Evolutionary conservation across 2,888 invertebrate genomes (phyloP).

Genomic region (Dasysyrphus albostriatus): DNA sequence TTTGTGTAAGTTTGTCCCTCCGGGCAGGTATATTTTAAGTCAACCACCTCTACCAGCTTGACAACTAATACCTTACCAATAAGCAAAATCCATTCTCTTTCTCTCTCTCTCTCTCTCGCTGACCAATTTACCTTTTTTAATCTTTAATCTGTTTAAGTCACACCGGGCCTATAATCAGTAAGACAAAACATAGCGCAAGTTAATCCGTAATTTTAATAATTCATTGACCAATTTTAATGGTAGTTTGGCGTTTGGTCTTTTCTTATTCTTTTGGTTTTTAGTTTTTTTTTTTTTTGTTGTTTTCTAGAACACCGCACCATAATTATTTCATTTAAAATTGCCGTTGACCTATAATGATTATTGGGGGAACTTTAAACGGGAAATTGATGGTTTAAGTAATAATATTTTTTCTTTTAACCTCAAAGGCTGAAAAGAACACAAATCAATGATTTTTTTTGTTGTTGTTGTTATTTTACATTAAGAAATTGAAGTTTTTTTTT

Average conservation of each 20-base stretch:
- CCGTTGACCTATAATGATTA: slow-evolving; percentile 39
- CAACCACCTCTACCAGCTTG: slow-evolving; percentile 8
- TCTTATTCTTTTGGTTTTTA: slow-evolving; percentile 2
- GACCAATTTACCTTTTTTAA: slow-evolving; percentile 39
- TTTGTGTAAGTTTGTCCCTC: not conserved
- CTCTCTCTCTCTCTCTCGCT: not conserved
- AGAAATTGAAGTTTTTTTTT: not conserved
- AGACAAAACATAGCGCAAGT: slow-evolving; percentile 50
- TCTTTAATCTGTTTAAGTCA: slow-evolving; percentile 47
- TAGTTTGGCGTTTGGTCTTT: slow-evolving; percentile 18
- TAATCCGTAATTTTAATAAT: slow-evolving; percentile 72
- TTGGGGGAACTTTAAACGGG: slow-evolving; percentile 36
- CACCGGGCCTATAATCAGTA: slow-evolving; percentile 60
- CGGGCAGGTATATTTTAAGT: not conserved
- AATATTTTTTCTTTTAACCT: slow-evolving; percentile 1
- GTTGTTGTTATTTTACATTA: slow-evolving; percentile 12
- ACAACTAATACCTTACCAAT: not conserved
- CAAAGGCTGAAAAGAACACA: slow-evolving; percentile 2
- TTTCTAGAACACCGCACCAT: slow-evolving; percentile 21
- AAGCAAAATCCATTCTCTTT: slow-evolving; percentile 20
- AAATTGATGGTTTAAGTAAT: slow-evolving; percentile 44
- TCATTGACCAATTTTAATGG: slow-evolving; percentile 64
- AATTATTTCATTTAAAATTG: slow-evolving; percentile 46
- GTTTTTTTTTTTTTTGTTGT: not conserved
- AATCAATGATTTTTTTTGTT: slow-evolving; percentile 1